A percentile compares a stretch with the other conserved stretches of the same genome.
These are phyloP conservation scores for Alcis repandata DNA, from an alignment of 2,888 invertebrate species.

Conservation along the genomic window DNA sequence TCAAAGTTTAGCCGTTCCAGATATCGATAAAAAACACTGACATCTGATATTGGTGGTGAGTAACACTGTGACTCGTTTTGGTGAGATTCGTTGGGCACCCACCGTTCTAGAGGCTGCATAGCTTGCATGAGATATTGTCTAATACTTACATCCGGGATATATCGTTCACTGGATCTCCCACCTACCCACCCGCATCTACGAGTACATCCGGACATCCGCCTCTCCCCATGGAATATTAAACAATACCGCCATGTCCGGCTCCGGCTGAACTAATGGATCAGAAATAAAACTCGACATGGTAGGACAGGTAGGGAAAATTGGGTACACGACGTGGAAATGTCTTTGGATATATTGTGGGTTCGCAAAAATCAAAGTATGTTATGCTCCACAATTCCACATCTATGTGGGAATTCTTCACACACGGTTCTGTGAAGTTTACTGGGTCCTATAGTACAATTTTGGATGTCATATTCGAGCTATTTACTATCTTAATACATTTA, in stretches of 20 bases:
- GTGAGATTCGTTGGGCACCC: no score
- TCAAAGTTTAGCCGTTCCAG: no score
- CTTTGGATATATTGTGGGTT: background rate
- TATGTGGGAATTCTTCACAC: no score
- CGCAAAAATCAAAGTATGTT: background rate
- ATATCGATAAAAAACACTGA: no score
- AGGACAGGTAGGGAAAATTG: background rate
- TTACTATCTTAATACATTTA: no score
- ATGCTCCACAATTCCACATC: background rate
- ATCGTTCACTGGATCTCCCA: constrained; percentile 1
- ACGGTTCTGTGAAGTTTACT: no score
- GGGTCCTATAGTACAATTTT: no score
- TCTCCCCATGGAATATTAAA: constrained; percentile 24
- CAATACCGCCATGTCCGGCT: constrained; percentile 16
- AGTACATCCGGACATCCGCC: constrained; percentile 5
- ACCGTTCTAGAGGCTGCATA: no score
- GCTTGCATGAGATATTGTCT: background rate
- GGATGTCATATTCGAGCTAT: no score
- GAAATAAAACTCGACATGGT: constrained; percentile 11
- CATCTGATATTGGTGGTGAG: no score
- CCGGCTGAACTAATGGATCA: constrained; percentile 21
- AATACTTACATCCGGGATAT: background rate
- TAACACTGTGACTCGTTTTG: no score
- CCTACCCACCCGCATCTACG: background rate
- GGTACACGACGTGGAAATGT: background rate